These are phyloP conservation scores for Bolinopsis microptera DNA, from an alignment of 37 sponge, comb jelly and placozoan species.

Conservation along the genomic window DNA sequence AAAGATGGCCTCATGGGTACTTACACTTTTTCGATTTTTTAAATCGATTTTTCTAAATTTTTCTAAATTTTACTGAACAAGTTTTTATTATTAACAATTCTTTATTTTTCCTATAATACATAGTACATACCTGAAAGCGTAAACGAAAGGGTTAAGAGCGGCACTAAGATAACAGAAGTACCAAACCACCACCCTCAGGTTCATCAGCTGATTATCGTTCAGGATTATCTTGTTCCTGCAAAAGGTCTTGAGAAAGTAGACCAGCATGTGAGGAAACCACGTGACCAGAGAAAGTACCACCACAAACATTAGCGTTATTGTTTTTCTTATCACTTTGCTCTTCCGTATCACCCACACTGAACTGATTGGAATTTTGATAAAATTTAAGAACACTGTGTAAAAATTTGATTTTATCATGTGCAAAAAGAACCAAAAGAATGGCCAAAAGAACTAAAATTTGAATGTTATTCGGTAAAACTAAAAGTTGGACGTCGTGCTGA, in stretches of 20 bases:
- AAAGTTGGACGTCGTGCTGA: too few species aligned
- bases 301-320: slow-evolving; percentile 52
- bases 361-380: not conserved
- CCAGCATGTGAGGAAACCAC: slow-evolving; percentile 60
- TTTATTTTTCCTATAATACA: too few species aligned
- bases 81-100: too few species aligned
- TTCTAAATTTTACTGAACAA: too few species aligned
- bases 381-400: too few species aligned
- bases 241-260: slow-evolving; percentile 29
- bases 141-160: slow-evolving; percentile 61
- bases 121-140: slow-evolving; percentile 65
- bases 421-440: too few species aligned
- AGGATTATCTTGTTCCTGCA: not conserved
- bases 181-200: slow-evolving; percentile 45
- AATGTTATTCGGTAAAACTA: too few species aligned
- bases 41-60: too few species aligned
- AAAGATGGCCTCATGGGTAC: too few species aligned
- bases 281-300: slow-evolving; percentile 50
- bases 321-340: slow-evolving; percentile 48
- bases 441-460: too few species aligned
- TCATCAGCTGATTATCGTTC: not conserved
- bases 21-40: too few species aligned
- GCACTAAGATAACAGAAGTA: slow-evolving; percentile 46
- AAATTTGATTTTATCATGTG: too few species aligned
- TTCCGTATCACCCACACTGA: slow-evolving; percentile 16